Conservation (phyloP, 2,888 invertebrate genomes). For the Aproaerema taeniolella region DNA sequence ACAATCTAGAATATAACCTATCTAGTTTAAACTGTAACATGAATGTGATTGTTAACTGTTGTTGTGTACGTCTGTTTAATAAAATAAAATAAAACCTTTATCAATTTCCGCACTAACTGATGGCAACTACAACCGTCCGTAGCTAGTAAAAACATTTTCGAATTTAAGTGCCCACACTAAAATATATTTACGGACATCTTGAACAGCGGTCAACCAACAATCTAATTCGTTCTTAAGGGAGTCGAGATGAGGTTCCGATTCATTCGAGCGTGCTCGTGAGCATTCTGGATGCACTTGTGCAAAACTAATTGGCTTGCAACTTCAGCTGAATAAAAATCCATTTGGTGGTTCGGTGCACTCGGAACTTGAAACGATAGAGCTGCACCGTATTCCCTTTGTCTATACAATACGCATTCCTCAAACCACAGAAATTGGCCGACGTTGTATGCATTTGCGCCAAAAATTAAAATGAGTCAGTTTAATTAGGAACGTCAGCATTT, state of each 20-base stretch:
- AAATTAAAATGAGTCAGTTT: too few relatives aligned
- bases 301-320: conserved; percentile 62
- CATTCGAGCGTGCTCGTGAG: conserved; percentile 24
- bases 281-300: conserved; percentile 58
- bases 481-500: too few relatives aligned
- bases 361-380: conserved; percentile 9
- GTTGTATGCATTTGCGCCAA: too few relatives aligned
- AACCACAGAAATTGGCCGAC: too few relatives aligned
- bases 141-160: conserved; percentile 12
- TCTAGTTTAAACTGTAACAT: too few relatives aligned
- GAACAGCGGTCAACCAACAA: conserved; percentile 23
- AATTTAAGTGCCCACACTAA: conserved; percentile 21
- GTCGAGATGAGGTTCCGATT: conserved; percentile 33
- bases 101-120: too few relatives aligned
- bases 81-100: too few relatives aligned
- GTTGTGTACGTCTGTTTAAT: too few relatives aligned
- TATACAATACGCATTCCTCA: too few relatives aligned
- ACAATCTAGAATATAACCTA: too few relatives aligned
- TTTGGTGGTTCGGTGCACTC: conserved; percentile 44
- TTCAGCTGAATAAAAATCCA: conserved; percentile 56
- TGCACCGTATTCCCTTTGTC: not conserved
- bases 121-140: too few relatives aligned
- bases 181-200: conserved; percentile 18
- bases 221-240: conserved; percentile 25
- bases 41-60: too few relatives aligned